Percentiles rank a stretch among this genome's conserved stretches.
Evolutionary conservation across 2,888 invertebrate genomes (phyloP).

Genomic region (Orthosia gracilis): DNA sequence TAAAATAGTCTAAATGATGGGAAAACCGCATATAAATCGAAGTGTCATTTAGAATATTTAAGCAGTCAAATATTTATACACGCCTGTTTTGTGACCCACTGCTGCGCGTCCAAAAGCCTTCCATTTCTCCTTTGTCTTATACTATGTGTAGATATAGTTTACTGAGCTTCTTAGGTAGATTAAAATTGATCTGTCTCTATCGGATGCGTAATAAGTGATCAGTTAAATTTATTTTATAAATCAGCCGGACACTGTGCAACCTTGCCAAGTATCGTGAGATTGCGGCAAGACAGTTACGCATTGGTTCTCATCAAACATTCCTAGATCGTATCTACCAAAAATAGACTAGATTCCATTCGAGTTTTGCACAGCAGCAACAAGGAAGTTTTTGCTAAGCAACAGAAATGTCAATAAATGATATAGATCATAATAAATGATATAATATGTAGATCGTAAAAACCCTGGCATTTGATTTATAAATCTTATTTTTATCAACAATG

Average conservation of each 20-base stretch:
- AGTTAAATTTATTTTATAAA: background rate
- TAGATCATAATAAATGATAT: too few relatives aligned
- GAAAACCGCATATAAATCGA: too few relatives aligned
- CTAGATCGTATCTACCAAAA: slow-evolving; percentile 17
- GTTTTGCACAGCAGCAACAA: slow-evolving; percentile 15
- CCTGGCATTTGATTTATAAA: slow-evolving; percentile 40
- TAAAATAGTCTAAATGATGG: too few relatives aligned
- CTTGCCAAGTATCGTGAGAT: slow-evolving; percentile 5
- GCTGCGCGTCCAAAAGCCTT: too few relatives aligned
- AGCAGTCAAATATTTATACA: too few relatives aligned
- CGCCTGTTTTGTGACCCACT: too few relatives aligned
- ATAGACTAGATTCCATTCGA: slow-evolving; percentile 9
- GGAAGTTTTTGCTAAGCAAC: slow-evolving; percentile 30
- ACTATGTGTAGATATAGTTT: too few relatives aligned
- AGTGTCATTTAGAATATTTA: too few relatives aligned
- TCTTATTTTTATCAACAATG: slow-evolving; percentile 25
- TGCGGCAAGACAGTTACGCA: background rate
- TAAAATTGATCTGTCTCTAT: background rate
- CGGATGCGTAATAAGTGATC: too few relatives aligned
- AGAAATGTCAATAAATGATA: slow-evolving; percentile 30
- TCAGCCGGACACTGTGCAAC: background rate
- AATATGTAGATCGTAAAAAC: slow-evolving; percentile 10
- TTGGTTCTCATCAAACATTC: slow-evolving; percentile 1
- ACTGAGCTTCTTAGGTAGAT: too few relatives aligned
- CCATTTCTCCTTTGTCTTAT: too few relatives aligned